Evolutionary conservation across 2,113 vertebrate genomes (phyloP), one percentile per base, ranked within the genome.

Genomic region (Lethenteron reissneri): DNA sequence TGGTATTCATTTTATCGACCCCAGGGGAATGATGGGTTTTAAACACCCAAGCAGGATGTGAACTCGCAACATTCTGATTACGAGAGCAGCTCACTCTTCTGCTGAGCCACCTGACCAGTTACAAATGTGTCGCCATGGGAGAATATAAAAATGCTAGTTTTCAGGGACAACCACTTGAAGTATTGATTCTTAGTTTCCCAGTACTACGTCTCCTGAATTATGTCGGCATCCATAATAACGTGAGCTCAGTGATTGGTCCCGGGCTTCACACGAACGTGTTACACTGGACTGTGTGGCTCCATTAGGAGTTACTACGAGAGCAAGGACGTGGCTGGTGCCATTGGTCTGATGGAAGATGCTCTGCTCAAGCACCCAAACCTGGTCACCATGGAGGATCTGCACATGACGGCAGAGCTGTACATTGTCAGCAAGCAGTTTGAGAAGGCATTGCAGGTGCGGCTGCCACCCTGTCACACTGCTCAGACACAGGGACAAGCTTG

Each of bases 231-330:
- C 62, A 6, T 15, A 15, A 15, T 64, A 15, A 64, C 19, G 62
- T 19, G 9, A 11, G 56, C 13, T 56, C 56, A 57, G 41, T 68
- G n/a, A 21, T 72, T 57, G 11, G 9, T 14, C 14, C 19, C 57
- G 57, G 57, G 57, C 25, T 14, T 72, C 7, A 19, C 57, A 72
- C 15, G 64, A 56, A 56, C 56, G 12, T 58, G 6, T 21, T 56
- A 17, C 64, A 69, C 21, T 15, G 11, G 60, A 56, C 11, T 2
- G 10, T 74, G 4, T 74, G 56, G 75, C 15, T 58, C 73, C 58
- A 79, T 5, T 6, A 97, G 91, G 83, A 92, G 86, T 79, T 97
- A 95, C 68, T 96, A 91, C 13, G 90, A 96, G 81, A 89, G 86
- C 73, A 92, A 82, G 19, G 90, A 95, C 75, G 79, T 89, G 72